These are phyloP conservation scores for Clepsis dumicolana DNA, from an alignment of 2,888 invertebrate species.

Conservation along the genomic window DNA sequence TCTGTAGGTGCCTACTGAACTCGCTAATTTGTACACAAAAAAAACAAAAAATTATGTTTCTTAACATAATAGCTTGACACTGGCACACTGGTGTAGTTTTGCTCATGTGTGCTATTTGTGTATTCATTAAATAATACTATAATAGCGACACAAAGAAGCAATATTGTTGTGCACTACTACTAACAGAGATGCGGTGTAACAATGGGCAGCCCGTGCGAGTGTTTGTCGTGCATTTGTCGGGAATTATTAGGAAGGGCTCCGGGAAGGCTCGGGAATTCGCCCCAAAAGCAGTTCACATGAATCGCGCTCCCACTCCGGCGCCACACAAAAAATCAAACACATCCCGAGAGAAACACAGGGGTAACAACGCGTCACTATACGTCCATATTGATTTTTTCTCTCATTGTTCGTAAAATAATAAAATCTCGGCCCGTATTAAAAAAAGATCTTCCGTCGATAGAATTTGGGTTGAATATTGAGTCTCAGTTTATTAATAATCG, in stretches of 20 bases:
- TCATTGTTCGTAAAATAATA: slow-evolving; percentile 84
- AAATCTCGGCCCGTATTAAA: slow-evolving; percentile 73
- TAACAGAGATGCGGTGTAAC: slow-evolving; percentile 71
- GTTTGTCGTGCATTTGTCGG: slow-evolving; percentile 85
- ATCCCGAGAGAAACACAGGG: slow-evolving; percentile 86
- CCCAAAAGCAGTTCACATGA: slow-evolving; percentile 86
- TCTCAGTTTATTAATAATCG: slow-evolving; percentile 83
- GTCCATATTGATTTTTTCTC: slow-evolving; percentile 85
- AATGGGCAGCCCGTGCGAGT: slow-evolving; percentile 82
- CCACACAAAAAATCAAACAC: slow-evolving; percentile 84
- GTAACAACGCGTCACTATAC: slow-evolving; percentile 83
- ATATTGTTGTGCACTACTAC: slow-evolving; percentile 79
- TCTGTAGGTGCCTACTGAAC: slow-evolving; percentile 30
- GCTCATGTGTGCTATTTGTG: slow-evolving; percentile 54
- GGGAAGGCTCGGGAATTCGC: slow-evolving; percentile 85
- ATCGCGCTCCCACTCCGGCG: slow-evolving; percentile 83
- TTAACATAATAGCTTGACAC: slow-evolving; percentile 22
- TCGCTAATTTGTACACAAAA: slow-evolving; percentile 22
- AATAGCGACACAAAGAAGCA: slow-evolving; percentile 66
- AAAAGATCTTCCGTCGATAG: slow-evolving; percentile 77
- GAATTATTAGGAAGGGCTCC: slow-evolving; percentile 85
- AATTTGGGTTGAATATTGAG: slow-evolving; percentile 82
- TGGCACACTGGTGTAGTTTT: slow-evolving; percentile 21
- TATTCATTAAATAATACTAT: slow-evolving; percentile 72
- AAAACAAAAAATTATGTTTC: slow-evolving; percentile 29